A percentile compares a stretch with the other conserved stretches of the same genome.
Conservation (phyloP, 1,140 invertebrate species). For the Scylla paramamosain region DNA sequence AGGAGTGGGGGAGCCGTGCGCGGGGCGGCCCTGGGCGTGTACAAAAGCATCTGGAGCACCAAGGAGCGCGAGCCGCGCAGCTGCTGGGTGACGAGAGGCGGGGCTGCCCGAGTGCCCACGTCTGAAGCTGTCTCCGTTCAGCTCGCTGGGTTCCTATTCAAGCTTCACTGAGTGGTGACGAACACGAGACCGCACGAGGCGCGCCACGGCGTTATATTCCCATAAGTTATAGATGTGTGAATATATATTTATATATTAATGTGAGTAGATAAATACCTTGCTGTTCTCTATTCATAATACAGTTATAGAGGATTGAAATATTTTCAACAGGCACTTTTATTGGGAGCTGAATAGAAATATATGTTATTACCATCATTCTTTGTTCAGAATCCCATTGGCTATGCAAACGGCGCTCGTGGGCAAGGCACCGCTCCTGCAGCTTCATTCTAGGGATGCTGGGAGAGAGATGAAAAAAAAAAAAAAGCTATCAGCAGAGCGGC, state of each 20-base stretch:
- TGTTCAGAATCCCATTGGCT: not conserved
- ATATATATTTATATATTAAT: constrained; percentile 24
- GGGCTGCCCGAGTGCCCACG: no score
- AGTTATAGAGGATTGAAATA: not conserved
- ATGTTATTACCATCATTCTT: not conserved
- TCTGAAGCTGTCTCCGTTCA: no score
- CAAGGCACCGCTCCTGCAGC: not conserved
- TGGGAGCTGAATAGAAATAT: not conserved
- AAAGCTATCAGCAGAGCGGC: not conserved
- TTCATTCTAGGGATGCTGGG: not conserved
- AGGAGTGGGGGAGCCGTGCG: no score
- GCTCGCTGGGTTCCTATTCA: no score
- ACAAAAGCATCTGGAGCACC: no score
- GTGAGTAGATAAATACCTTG: constrained; percentile 9
- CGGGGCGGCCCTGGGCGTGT: no score
- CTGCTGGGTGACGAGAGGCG: no score
- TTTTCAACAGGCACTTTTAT: constrained; percentile 45
- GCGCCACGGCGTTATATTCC: not conserved
- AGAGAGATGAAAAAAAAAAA: not conserved
- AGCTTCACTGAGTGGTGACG: no score
- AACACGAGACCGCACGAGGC: not conserved
- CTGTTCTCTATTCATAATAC: not conserved
- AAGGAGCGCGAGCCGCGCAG: no score
- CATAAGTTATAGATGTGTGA: not conserved
- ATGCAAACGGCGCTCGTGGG: not conserved